These are phyloP conservation scores for Fissipunctia ypsillon DNA, from an alignment of 2,888 invertebrate genomes.

Conservation along the genomic window DNA sequence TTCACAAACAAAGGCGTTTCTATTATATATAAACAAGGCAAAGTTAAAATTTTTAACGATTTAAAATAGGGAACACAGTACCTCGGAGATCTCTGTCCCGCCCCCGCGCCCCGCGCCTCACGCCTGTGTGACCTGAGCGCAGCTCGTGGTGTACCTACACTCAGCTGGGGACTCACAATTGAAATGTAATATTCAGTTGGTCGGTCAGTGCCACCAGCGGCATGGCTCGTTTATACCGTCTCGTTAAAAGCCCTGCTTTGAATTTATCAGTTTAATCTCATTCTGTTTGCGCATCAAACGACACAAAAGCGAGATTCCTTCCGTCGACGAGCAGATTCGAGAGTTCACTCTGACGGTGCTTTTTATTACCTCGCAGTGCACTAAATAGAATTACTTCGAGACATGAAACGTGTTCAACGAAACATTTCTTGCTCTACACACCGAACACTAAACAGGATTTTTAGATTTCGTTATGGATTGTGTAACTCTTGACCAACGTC, in stretches of 20 bases:
- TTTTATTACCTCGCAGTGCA: constrained; percentile 26
- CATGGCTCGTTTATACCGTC: constrained; percentile 44
- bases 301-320: constrained; percentile 26
- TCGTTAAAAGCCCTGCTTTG: constrained; percentile 41
- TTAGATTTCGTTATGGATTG: constrained; percentile 15
- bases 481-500: background rate
- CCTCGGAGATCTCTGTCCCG: background rate
- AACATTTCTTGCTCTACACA: constrained; percentile 6
- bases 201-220: constrained; percentile 26
- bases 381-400: constrained; percentile 27
- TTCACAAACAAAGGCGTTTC: too few species aligned
- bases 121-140: background rate
- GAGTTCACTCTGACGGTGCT: constrained; percentile 6
- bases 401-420: constrained; percentile 19
- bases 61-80: too few species aligned
- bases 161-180: constrained; percentile 11
- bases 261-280: constrained; percentile 49
- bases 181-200: constrained; percentile 54
- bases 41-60: too few species aligned
- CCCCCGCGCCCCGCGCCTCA: too few species aligned
- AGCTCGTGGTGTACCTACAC: background rate
- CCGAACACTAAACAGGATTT: constrained; percentile 16
- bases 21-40: too few species aligned
- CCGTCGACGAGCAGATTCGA: constrained; percentile 1
- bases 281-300: constrained; percentile 40